phyloP scores from a whole-genome alignment of 2,113 vertebrate genomes.

The Cyprinodon brontotheroides region DNA sequence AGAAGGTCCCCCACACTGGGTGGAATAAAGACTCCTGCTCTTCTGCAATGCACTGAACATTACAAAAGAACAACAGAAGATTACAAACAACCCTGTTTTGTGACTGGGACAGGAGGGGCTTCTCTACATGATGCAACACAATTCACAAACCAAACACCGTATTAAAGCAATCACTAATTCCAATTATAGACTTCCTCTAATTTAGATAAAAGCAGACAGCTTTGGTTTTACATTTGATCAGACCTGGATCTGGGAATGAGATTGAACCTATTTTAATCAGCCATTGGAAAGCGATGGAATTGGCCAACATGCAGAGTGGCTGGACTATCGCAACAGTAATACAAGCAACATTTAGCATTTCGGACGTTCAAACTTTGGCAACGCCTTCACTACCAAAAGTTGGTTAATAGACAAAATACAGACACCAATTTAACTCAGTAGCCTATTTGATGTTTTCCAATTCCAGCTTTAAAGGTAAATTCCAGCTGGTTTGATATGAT shows the following conservation, averaged over 20 bases:
- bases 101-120: slow-evolving; percentile 13
- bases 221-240: slow-evolving; percentile 2
- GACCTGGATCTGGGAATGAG: not conserved
- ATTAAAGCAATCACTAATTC: slow-evolving; percentile 23
- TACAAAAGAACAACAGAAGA: not conserved
- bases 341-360: not conserved
- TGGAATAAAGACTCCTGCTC: slow-evolving; percentile 10
- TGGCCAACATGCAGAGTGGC: not conserved
- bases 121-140: slow-evolving; percentile 3
- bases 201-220: not conserved
- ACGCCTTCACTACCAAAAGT: not conserved
- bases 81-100: slow-evolving; percentile 16
- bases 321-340: not conserved
- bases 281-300: not conserved
- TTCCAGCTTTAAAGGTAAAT: no score
- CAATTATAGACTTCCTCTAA: not conserved
- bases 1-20: slow-evolving; percentile 14
- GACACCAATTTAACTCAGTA: not conserved
- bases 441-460: not conserved
- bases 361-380: no score
- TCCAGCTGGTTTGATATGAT: no score
- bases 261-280: not conserved
- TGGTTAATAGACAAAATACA: not conserved
- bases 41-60: not conserved
- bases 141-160: slow-evolving; percentile 1